These are phyloP conservation scores for Prunella fulvescens DNA, from an alignment of 2,113 vertebrate species.

Conservation along the genomic window DNA sequence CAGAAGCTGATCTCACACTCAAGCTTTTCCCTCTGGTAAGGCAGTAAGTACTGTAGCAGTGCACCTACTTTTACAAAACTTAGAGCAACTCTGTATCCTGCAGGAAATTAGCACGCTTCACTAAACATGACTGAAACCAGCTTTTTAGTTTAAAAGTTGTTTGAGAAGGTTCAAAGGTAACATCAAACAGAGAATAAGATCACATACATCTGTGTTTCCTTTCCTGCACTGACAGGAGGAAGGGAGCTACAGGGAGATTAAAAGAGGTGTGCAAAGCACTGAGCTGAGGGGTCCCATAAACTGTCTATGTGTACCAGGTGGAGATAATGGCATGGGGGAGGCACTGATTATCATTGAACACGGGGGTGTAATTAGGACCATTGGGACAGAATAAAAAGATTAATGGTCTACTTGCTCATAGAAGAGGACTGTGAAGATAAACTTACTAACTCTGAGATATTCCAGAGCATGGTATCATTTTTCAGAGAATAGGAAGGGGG, in stretches of 20 bases:
- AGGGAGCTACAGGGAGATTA: not conserved
- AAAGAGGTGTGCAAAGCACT: not conserved
- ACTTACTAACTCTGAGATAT: not conserved
- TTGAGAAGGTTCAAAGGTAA: not conserved
- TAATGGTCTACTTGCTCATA: not conserved
- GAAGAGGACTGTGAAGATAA: slow-evolving; percentile 2
- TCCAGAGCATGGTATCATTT: not conserved
- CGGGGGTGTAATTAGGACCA: rapidly evolving
- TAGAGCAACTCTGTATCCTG: not conserved
- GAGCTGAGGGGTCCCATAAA: not conserved
- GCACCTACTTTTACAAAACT: not conserved
- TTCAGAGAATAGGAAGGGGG: not conserved
- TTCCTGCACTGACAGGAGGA: not conserved
- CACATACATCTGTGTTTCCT: not conserved
- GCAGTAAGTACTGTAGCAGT: not conserved
- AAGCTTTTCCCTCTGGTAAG: not conserved
- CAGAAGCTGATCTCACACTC: not conserved
- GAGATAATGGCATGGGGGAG: not conserved
- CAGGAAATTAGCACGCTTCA: not conserved
- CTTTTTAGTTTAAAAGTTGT: not conserved
- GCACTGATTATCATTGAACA: not conserved
- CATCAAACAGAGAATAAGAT: not conserved
- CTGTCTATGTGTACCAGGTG: rapidly evolving
- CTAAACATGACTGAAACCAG: not conserved
- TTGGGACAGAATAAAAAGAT: not conserved